Conservation (phyloP, 35 echinoderm and acorn worm species). For the Diadema setosum region DNA sequence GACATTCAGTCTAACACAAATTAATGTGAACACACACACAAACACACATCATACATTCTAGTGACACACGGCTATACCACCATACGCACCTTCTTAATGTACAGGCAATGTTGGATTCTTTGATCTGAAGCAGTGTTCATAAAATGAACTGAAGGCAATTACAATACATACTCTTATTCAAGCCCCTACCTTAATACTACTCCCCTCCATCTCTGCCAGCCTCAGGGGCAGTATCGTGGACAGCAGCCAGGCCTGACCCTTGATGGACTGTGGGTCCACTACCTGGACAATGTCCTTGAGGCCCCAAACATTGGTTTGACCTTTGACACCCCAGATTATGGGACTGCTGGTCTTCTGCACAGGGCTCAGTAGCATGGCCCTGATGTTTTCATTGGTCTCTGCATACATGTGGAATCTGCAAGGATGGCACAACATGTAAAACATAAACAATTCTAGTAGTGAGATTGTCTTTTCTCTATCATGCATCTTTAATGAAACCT, state of each 20-base stretch:
- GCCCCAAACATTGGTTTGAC: constrained; percentile 62
- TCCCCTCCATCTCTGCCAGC: constrained; percentile 17
- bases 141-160: too few relatives aligned
- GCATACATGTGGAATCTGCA: constrained; percentile 60
- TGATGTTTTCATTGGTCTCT: neutral
- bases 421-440: neutral
- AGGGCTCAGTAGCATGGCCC: constrained; percentile 14
- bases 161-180: too few relatives aligned
- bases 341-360: constrained; percentile 44
- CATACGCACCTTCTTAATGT: too few relatives aligned
- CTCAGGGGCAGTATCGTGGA: neutral
- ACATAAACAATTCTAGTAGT: neutral
- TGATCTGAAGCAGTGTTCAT: too few relatives aligned
- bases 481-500: too few relatives aligned
- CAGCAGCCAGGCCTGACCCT: constrained; percentile 33
- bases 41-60: too few relatives aligned
- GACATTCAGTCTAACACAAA: too few relatives aligned
- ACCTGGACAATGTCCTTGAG: constrained; percentile 46
- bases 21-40: too few relatives aligned
- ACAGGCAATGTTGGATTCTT: too few relatives aligned
- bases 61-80: too few relatives aligned
- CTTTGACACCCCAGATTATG: constrained; percentile 57
- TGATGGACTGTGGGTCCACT: constrained; percentile 27
- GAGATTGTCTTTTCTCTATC: too few relatives aligned
- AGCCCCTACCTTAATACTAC: constrained; percentile 6